These are phyloP conservation scores for Diarsia brunnea DNA, from an alignment of 2,888 invertebrate species.

Conservation along the genomic window DNA sequence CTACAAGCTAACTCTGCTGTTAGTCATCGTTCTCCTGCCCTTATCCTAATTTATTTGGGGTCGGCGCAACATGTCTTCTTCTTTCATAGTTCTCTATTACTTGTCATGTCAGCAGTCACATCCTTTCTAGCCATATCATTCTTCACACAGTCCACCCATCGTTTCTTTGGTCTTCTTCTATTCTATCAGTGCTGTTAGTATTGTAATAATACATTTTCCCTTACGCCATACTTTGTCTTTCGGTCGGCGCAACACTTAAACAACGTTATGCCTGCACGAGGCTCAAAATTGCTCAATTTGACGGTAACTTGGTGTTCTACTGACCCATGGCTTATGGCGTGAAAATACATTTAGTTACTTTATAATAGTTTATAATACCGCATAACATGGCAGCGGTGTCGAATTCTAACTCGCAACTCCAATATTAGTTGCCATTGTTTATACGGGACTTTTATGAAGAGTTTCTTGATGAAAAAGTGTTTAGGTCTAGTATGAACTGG, in stretches of 20 bases:
- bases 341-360: conserved; percentile 51
- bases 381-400: conserved; percentile 35
- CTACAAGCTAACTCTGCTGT: neutral
- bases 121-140: too few species aligned
- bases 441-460: neutral
- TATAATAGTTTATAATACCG: conserved; percentile 51
- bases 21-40: too few species aligned
- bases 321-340: conserved; percentile 47
- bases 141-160: too few species aligned
- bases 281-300: conserved; percentile 55
- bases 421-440: conserved; percentile 9
- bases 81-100: too few species aligned
- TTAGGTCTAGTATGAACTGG: neutral
- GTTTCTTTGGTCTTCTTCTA: too few species aligned
- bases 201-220: neutral
- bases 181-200: neutral
- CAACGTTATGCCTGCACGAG: conserved; percentile 46
- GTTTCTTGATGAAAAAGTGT: neutral
- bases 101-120: too few species aligned
- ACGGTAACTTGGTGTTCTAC: conserved; percentile 60
- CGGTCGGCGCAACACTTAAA: conserved; percentile 36
- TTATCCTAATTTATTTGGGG: too few species aligned
- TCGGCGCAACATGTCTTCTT: too few species aligned
- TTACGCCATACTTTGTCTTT: conserved; percentile 32
- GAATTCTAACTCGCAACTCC: conserved; percentile 11